Evolutionary conservation across 2,797 vertebrate species (phyloP).

Genomic region (Sebastes minor): DNA sequence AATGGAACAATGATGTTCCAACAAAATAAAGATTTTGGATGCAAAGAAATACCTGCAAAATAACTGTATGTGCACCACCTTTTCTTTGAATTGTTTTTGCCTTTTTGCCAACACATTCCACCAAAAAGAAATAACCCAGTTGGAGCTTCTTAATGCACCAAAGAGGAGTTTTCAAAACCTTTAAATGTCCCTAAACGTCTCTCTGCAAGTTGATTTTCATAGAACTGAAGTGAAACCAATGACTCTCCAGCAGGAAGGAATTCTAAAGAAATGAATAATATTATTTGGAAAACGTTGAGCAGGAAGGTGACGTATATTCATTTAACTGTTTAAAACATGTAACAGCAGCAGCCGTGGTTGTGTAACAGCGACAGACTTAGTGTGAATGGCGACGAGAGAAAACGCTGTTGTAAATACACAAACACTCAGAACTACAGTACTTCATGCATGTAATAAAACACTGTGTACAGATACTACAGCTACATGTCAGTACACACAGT

Average conservation of each 20-base stretch:
- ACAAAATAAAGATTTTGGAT: background rate
- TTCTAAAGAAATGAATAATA: too few species aligned
- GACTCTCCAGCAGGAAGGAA: background rate
- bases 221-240: background rate
- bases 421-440: conserved; percentile 31
- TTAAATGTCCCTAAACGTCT: background rate
- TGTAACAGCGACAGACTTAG: background rate
- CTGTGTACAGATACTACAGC: conserved; percentile 24
- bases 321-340: background rate
- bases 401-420: background rate
- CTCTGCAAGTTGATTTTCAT: background rate
- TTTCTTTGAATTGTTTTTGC: background rate
- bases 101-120: background rate
- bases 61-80: background rate
- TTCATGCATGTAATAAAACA: conserved; percentile 25
- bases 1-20: too few species aligned
- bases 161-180: background rate
- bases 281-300: background rate
- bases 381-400: background rate
- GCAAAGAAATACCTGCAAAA: background rate
- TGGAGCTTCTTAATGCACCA: background rate
- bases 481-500: conserved; percentile 12
- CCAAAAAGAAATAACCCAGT: background rate
- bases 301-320: background rate
- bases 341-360: background rate